phyloP scores from a whole-genome alignment of 2,113 vertebrate species.

The Collichthys lucidus region DNA sequence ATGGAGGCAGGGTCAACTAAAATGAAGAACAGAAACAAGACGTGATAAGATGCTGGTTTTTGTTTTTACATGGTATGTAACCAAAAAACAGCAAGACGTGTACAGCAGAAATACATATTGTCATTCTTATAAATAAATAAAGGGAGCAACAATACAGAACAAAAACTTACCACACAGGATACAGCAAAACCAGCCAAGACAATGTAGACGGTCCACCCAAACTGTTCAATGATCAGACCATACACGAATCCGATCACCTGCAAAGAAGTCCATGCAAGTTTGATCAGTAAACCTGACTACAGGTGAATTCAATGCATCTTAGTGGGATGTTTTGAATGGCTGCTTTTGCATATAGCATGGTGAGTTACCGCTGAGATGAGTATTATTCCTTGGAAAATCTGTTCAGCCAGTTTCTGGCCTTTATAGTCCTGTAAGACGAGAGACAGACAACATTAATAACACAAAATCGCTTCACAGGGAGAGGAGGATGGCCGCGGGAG shows the following conservation, averaged over 20 bases:
- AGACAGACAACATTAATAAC: not conserved
- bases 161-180: slow-evolving; percentile 92
- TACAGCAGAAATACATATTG: not conserved
- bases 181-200: slow-evolving; percentile 93
- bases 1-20: slow-evolving; percentile 95
- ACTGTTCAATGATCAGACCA: slow-evolving; percentile 93
- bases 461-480: too few relatives aligned
- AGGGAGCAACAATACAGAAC: not conserved
- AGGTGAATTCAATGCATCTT: slow-evolving; percentile 2
- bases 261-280: slow-evolving; percentile 17
- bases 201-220: slow-evolving; percentile 97
- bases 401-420: slow-evolving; percentile 97
- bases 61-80: not conserved
- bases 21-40: slow-evolving; percentile 13
- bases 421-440: slow-evolving; percentile 91
- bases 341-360: not conserved
- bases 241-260: slow-evolving; percentile 95
- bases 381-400: slow-evolving; percentile 97
- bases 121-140: not conserved
- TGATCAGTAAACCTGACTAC: not conserved
- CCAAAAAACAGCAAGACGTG: not conserved
- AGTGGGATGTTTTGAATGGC: not conserved
- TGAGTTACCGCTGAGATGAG: slow-evolving; percentile 93
- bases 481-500: not conserved
- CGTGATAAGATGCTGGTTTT: not conserved